These are phyloP conservation scores for Cydia pomonella DNA, from an alignment of 1,140 invertebrate species.

Conservation along the genomic window DNA sequence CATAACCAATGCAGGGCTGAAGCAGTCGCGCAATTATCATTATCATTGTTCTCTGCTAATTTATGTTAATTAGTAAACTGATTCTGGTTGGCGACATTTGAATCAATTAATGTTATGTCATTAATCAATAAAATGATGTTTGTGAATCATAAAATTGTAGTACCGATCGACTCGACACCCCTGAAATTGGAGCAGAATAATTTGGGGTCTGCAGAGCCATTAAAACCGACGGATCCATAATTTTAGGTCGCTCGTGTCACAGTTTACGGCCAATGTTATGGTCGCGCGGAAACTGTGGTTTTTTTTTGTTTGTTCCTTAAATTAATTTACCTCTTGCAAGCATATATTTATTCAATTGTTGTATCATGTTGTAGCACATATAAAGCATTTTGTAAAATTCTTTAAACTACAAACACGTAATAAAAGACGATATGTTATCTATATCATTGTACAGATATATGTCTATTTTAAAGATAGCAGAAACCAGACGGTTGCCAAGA, in stretches of 20 bases:
- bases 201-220: constrained; percentile 30
- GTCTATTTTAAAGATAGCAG: constrained; percentile 5
- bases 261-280: constrained; percentile 13
- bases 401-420: too few species aligned
- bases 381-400: too few species aligned
- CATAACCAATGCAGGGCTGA: too few species aligned
- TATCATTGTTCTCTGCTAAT: too few species aligned
- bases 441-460: neutral
- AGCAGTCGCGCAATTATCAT: too few species aligned
- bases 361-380: neutral
- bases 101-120: too few species aligned
- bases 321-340: neutral
- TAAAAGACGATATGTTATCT: too few species aligned
- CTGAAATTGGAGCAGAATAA: constrained; percentile 25
- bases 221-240: constrained; percentile 18
- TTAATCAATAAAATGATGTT: neutral
- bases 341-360: neutral
- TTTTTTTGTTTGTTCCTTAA: neutral
- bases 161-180: neutral
- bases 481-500: constrained; percentile 24
- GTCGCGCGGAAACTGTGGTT: neutral
- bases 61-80: neutral
- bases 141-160: constrained; percentile 1
- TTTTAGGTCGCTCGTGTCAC: constrained; percentile 27
- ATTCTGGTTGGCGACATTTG: neutral